Evolutionary conservation across 1,140 invertebrate species (phyloP).

Genomic region (Bactericera cockerelli): DNA sequence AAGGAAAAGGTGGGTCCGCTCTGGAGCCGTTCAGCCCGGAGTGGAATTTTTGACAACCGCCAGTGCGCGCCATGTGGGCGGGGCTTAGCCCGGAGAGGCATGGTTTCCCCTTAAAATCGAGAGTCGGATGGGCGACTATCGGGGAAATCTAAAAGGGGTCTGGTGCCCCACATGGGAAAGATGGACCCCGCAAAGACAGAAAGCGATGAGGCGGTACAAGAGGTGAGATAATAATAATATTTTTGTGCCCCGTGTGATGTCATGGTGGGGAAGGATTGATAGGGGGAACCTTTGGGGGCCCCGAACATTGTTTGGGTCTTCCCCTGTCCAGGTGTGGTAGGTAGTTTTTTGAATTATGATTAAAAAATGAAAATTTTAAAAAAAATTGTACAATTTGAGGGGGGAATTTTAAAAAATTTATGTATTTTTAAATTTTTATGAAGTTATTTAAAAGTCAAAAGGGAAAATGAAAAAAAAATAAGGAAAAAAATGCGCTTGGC

Average conservation of each 20-base stretch:
- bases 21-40: conserved; percentile 65
- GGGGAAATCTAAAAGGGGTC: conserved; percentile 65
- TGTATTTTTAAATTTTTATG: too few species aligned
- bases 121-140: conserved; percentile 63
- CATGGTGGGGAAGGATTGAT: too few species aligned
- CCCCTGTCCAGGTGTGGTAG: too few species aligned
- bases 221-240: not conserved
- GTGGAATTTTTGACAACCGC: conserved; percentile 63
- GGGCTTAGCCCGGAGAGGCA: conserved; percentile 42
- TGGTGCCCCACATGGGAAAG: not conserved
- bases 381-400: not conserved
- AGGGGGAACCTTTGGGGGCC: too few species aligned
- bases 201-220: too few species aligned
- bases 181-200: not conserved
- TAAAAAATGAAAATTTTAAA: not conserved
- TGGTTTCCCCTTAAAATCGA: conserved; percentile 56
- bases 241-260: too few species aligned
- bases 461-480: not conserved
- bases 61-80: conserved; percentile 47
- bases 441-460: too few species aligned
- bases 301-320: too few species aligned
- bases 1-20: conserved; percentile 56
- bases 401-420: too few species aligned
- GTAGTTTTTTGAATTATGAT: too few species aligned
- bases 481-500: not conserved